phyloP scores from a whole-genome alignment of 1,140 invertebrate genomes.

The Bursaphelenchus mucronatus region DNA sequence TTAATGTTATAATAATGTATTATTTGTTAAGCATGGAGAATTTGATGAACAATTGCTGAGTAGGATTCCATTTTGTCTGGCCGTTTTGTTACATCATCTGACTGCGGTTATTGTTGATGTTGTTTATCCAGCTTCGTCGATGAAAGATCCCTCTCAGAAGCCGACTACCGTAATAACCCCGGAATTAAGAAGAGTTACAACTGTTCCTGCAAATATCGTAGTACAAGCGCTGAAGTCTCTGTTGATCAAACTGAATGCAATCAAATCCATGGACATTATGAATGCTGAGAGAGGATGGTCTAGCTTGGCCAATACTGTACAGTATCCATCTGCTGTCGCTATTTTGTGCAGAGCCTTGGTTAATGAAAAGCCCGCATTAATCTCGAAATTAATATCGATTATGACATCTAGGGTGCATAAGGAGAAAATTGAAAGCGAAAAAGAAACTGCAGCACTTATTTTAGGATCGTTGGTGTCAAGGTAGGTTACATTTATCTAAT shows the following conservation, averaged over 20 bases:
- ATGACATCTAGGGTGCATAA: conserved; percentile 28
- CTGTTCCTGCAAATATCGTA: conserved; percentile 50
- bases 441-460: conserved; percentile 40
- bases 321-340: conserved; percentile 46
- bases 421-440: conserved; percentile 33
- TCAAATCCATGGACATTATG: conserved; percentile 54
- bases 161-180: conserved; percentile 46
- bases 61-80: conserved; percentile 45
- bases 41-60: conserved; percentile 47
- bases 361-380: conserved; percentile 32
- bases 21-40: conserved; percentile 49
- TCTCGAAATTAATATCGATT: conserved; percentile 32
- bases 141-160: conserved; percentile 15
- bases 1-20: background rate
- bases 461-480: conserved; percentile 42
- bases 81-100: conserved; percentile 36
- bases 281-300: conserved; percentile 57
- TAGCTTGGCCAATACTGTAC: conserved; percentile 44
- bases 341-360: conserved; percentile 18
- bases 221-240: conserved; percentile 37
- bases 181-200: conserved; percentile 40
- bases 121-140: conserved; percentile 48
- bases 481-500: conserved; percentile 10
- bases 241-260: conserved; percentile 36
- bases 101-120: conserved; percentile 50